These are phyloP conservation scores for Hippocampus guttulatus DNA, from an alignment of 2,113 vertebrate genomes.

Conservation along the genomic window DNA sequence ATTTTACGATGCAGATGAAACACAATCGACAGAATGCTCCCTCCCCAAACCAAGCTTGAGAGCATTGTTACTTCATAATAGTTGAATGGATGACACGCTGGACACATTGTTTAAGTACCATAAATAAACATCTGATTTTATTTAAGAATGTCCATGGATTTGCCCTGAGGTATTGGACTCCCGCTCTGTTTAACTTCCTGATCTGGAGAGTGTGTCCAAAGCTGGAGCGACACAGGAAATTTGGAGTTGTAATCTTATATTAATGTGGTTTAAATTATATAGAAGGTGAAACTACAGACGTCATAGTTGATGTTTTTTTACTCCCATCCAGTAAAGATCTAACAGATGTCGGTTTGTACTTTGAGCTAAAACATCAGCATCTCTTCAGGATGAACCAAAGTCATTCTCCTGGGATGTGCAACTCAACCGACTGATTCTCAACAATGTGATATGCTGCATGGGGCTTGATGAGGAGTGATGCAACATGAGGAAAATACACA, in stretches of 20 bases:
- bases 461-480: neutral
- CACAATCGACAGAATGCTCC: neutral
- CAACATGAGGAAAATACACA: neutral
- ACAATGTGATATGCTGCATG: neutral
- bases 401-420: neutral
- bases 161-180: neutral
- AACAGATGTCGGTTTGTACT: neutral
- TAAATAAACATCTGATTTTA: neutral
- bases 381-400: neutral
- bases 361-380: too few relatives aligned
- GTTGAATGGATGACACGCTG: neutral
- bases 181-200: neutral
- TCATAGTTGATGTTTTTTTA: neutral
- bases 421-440: neutral
- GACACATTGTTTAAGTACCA: neutral
- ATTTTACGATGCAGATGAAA: neutral
- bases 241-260: neutral
- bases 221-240: neutral
- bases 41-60: too few relatives aligned
- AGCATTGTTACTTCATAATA: too few relatives aligned
- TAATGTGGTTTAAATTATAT: constrained; percentile 1
- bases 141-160: neutral
- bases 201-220: neutral
- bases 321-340: neutral
- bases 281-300: neutral